Base-by-base conservation (phyloP, 2,797 vertebrate genomes). In the Micropoecilia bifurca region DNA sequence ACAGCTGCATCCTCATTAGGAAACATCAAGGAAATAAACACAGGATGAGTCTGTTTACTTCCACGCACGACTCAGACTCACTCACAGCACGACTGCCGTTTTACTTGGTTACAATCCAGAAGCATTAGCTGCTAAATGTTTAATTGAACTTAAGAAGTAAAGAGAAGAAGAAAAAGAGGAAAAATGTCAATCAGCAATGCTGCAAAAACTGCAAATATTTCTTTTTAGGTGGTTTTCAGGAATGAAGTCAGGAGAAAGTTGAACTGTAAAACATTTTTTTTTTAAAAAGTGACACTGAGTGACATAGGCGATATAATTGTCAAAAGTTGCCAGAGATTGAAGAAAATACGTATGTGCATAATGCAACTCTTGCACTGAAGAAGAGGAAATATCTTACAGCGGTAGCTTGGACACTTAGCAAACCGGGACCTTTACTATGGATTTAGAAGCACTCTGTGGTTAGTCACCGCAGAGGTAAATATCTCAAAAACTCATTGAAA, bases 1-100 rank as follows among this genome's bases (percentile, higher is more conserved):
- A 75, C 55, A 75, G 25, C 74, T 33, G 74, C 55, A 45, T 61
- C 55, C 57, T 75, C 53, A 61, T 75, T 59, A 75, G 73, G 39
- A 57, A 75, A 59, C 73, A 75, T 30, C 25, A 33, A 61, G 53
- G 41, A 71, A 46, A 61, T 59, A 75, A 61, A 75, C n/a, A 61
- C 53, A 75, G 41, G 55, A 75, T 22, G 41, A 75, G 74, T 75
- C 41, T 45, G 39, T 30, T 59, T 75, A 61, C 41, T 30, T 61
- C 73, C 28, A 45, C 20, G 5, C 53, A 14, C 28, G n/a, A 75
- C 30, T 47, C 50, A 41, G n/a, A 74, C 39, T 30, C 39, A 46
- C 14, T 45, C 73, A 43, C 53, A 46, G 53, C 39, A 61, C 55
- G n/a, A 39, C 22, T 55, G 48, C 55, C 22, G 7, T 59, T 78